These are phyloP conservation scores for Falco novaeseelandiae DNA, from an alignment of 2,797 vertebrate species.

Conservation along the genomic window DNA sequence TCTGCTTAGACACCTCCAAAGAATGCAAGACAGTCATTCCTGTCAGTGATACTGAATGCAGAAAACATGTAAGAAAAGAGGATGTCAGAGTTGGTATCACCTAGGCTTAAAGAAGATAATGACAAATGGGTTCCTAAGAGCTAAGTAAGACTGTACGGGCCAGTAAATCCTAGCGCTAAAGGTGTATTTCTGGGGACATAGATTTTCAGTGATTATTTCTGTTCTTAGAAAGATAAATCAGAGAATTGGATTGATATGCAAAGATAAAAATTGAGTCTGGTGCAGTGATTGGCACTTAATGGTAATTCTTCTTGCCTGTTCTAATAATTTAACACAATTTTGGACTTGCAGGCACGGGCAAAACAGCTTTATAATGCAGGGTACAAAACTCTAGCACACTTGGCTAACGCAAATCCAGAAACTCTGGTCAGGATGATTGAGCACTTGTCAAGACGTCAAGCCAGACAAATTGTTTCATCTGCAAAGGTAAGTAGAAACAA, in stretches of 20 bases:
- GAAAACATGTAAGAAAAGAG: neutral
- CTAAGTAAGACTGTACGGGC: neutral
- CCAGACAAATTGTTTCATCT: slow-evolving; percentile 89
- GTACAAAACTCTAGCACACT: slow-evolving; percentile 87
- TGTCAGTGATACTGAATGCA: neutral
- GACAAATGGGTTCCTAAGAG: neutral
- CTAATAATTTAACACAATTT: neutral
- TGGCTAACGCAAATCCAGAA: slow-evolving; percentile 88
- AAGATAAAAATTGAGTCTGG: neutral
- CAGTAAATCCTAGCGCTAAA: neutral
- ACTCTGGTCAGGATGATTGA: slow-evolving; percentile 80
- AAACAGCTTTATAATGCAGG: slow-evolving; percentile 90
- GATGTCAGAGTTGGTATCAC: neutral
- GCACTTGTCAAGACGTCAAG: slow-evolving; percentile 86
- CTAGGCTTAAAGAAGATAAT: neutral
- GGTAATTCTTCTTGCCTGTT: neutral
- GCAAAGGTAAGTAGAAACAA: slow-evolving; percentile 83
- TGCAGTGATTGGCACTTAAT: neutral
- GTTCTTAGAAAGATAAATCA: neutral
- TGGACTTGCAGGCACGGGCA: slow-evolving; percentile 84
- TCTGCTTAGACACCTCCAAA: neutral
- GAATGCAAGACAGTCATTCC: neutral
- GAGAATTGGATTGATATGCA: neutral
- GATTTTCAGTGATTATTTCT: neutral
- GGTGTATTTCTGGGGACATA: neutral